These are phyloP conservation scores for Drosophila atripex DNA, from an alignment of 2,888 invertebrate species.

Conservation along the genomic window DNA sequence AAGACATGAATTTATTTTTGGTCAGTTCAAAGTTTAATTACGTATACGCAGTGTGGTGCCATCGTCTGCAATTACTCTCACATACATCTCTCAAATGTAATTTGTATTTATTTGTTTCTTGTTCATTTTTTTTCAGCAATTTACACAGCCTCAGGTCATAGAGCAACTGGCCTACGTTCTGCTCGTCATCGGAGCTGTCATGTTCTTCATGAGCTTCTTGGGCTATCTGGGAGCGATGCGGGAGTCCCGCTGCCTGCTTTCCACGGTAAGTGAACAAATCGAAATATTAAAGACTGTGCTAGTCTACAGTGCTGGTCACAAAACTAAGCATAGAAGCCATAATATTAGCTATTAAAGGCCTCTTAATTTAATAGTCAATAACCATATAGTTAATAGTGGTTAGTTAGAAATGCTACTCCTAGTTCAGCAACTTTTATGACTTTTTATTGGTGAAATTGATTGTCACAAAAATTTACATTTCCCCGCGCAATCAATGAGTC, in stretches of 20 bases:
- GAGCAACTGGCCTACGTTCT: slow-evolving; percentile 88
- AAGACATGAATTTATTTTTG: slow-evolving; percentile 9
- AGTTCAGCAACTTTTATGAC: background rate
- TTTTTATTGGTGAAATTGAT: background rate
- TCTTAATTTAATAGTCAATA: background rate
- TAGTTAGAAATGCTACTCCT: background rate
- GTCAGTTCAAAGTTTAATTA: slow-evolving; percentile 71
- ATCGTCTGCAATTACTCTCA: slow-evolving; percentile 39
- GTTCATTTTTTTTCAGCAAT: slow-evolving; percentile 82
- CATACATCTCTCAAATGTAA: slow-evolving; percentile 21
- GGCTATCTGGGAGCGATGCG: slow-evolving; percentile 89
- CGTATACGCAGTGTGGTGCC: slow-evolving; percentile 52
- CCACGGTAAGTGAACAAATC: slow-evolving; percentile 86
- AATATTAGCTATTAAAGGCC: background rate
- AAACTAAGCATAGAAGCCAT: background rate
- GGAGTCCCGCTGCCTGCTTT: slow-evolving; percentile 88
- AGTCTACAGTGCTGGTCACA: background rate
- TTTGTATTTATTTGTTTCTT: slow-evolving; percentile 6
- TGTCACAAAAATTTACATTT: slow-evolving; percentile 25
- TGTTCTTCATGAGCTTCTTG: slow-evolving; percentile 89
- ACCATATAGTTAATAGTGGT: background rate
- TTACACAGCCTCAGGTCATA: slow-evolving; percentile 87
- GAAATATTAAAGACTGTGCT: slow-evolving; percentile 9
- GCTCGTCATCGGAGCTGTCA: slow-evolving; percentile 88
- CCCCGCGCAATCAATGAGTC: slow-evolving; percentile 31